Evolutionary conservation across 1,140 invertebrate genomes (phyloP), one percentile per base, ranked within the genome.

Genomic region (Pemphigus obesinymphae): DNA sequence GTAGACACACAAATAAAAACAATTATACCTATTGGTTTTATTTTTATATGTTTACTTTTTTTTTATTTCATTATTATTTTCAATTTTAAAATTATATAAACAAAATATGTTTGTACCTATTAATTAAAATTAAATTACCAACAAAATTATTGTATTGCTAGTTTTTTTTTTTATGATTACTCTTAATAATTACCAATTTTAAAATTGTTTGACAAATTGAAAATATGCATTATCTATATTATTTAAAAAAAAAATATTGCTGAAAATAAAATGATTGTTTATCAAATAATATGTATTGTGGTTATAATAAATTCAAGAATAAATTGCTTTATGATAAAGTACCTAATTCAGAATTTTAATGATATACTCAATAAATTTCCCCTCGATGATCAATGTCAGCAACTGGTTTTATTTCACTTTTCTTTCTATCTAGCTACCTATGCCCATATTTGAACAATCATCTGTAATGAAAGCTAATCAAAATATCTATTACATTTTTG

Each of bases 381-480:
- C 29, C 26, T 73, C 31, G 8, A 13, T 4, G 8, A 17, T 50
- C 26, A 73, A 73, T 73, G 26, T 50, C 29, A 50, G 31, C 26
- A 40, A 73, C 70, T 73, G 26, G 45, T 73, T 73, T 73, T 50
- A 11, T 48, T 73, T 73, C 26, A 72, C 45, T 31, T 50, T 73
- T 70, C 68, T 73, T 50, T n/a, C 29, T 50, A 73, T 23, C 11
- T 48, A 48, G 11, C 29, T 50, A 73, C 13, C 11, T 48, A 48
- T 73, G 70, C 45, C 70, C 29, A 31, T 73, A 73, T 50, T 73
- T n/a, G 43, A 50, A 73, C 8, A 72, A 45, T 37, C 5, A 3
- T 48, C 3, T 48, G 43, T 26, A 45, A 73, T 50, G 70, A 73
- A 73, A 73, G 70, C 43, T 73, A 70, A 70, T 26, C 40, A 50